Evolutionary conservation across 2,113 vertebrate genomes (phyloP), one percentile per base, ranked within the genome.

Genomic region (Pristiophorus japonicus): DNA sequence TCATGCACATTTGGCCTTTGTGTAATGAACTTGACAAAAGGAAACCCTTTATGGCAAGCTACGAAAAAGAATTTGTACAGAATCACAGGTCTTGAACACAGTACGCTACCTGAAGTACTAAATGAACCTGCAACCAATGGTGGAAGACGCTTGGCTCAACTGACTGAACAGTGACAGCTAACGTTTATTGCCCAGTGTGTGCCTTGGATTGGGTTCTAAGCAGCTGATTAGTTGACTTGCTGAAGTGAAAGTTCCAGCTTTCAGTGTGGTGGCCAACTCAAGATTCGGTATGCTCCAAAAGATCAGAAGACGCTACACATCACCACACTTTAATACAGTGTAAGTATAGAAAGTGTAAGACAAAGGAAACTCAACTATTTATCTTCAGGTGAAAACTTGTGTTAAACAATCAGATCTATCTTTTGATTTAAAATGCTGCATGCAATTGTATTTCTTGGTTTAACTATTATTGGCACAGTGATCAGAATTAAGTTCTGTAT

Each of bases 281-380:
- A 55, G 88, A 63, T 38, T 63, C 88, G 34, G 88, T 63, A 63
- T 63, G 62, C 59, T 81, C 16, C 88, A 63, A 62, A 91, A 92
- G 88, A 92, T n/a, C 88, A 63, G 88, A 92, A 63, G 88, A 92
- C 20, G 34, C 88, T 63, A 59, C 88, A 38, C 88, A 92, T 92
- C 88, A 18, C n/a, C 75, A 92, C 59, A 38, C 34, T 92, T 92
- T 92, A 63, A 63, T 92, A 92, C 88, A 92, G 59, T 92, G 88
- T 92, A 92, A 92, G 88, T 92, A 92, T 63, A 92, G 88, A 92
- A 92, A 92, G 59, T 34, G n/a, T 92, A 92, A 65, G 88, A 92
- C 59, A 92, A 92, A 92, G 88, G 88, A 92, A 65, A 92, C 59
- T 38, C 88, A 63, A 62, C 88, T 92, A 92, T 92, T 92, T 63